Evolutionary conservation across 2,797 vertebrate species (phyloP).

Genomic region (Fistularia commersonii): DNA sequence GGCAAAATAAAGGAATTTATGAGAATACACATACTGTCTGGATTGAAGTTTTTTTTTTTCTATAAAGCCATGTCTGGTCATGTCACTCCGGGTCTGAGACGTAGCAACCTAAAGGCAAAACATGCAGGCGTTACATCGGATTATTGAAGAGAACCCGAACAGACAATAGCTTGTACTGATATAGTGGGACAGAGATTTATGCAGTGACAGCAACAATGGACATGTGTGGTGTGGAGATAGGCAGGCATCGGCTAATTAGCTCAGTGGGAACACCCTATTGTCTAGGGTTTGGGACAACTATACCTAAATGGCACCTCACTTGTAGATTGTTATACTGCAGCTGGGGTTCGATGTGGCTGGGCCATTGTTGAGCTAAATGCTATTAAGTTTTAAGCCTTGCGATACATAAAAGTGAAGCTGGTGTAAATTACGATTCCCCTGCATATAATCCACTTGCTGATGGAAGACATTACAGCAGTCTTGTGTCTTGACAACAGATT

Average conservation of each 20-base stretch:
- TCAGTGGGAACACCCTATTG: slow-evolving; percentile 71
- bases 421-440: slow-evolving; percentile 80
- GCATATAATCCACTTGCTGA: slow-evolving; percentile 80
- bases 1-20: slow-evolving; percentile 39
- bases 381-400: slow-evolving; percentile 79
- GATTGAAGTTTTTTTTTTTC: slow-evolving; percentile 4
- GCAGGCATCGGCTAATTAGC: slow-evolving; percentile 77
- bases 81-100: slow-evolving; percentile 66
- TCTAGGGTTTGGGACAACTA: slow-evolving; percentile 54
- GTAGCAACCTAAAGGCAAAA: slow-evolving; percentile 57
- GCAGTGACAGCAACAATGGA: slow-evolving; percentile 71
- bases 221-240: slow-evolving; percentile 80
- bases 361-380: slow-evolving; percentile 79
- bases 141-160: slow-evolving; percentile 69
- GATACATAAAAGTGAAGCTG: slow-evolving; percentile 79
- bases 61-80: slow-evolving; percentile 65
- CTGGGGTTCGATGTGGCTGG: slow-evolving; percentile 65
- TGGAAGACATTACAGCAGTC: slow-evolving; percentile 79
- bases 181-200: slow-evolving; percentile 60
- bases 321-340: slow-evolving; percentile 71
- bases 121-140: slow-evolving; percentile 75
- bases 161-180: slow-evolving; percentile 69
- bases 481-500: slow-evolving; percentile 84
- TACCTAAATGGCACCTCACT: slow-evolving; percentile 72
- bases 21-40: slow-evolving; percentile 34